phyloP scores from a whole-genome alignment of 2,888 invertebrate species.

The Sinelater perroti region DNA sequence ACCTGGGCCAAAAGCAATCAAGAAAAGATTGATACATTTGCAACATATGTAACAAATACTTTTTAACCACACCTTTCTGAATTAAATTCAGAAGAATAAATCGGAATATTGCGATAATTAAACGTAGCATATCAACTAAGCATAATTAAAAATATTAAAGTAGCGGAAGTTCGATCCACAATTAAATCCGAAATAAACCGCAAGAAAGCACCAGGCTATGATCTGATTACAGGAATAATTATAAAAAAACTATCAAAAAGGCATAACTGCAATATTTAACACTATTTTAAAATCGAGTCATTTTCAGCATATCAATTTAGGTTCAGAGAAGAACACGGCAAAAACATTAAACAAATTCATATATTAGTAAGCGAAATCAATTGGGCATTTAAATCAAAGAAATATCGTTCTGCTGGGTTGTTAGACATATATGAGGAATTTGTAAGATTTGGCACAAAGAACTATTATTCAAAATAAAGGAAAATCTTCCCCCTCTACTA shows the following conservation, averaged over 20 bases:
- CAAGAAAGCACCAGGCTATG: constrained; percentile 1
- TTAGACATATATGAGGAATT: too few species aligned
- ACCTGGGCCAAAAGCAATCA: background rate
- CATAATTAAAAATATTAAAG: background rate
- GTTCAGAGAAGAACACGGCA: too few species aligned
- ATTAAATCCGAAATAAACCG: constrained; percentile 3
- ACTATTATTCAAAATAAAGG: too few species aligned
- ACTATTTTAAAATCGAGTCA: background rate
- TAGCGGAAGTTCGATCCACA: constrained; percentile 1
- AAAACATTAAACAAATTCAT: too few species aligned
- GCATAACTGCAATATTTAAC: background rate
- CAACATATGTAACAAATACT: constrained; percentile 2
- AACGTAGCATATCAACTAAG: constrained; percentile 4
- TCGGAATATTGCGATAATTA: too few species aligned
- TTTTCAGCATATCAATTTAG: background rate
- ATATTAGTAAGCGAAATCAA: too few species aligned
- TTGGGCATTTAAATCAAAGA: too few species aligned
- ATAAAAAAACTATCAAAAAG: background rate
- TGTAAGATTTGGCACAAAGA: too few species aligned
- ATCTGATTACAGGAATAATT: background rate
- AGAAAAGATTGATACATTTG: constrained; percentile 4
- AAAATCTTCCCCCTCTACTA: too few species aligned
- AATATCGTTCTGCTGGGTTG: too few species aligned
- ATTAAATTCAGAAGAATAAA: background rate
- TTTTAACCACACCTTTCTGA: background rate